A percentile compares a stretch with the other conserved stretches of the same genome.
phyloP scores from a whole-genome alignment of 1,140 invertebrate species.

The Lepidurus packardi region DNA sequence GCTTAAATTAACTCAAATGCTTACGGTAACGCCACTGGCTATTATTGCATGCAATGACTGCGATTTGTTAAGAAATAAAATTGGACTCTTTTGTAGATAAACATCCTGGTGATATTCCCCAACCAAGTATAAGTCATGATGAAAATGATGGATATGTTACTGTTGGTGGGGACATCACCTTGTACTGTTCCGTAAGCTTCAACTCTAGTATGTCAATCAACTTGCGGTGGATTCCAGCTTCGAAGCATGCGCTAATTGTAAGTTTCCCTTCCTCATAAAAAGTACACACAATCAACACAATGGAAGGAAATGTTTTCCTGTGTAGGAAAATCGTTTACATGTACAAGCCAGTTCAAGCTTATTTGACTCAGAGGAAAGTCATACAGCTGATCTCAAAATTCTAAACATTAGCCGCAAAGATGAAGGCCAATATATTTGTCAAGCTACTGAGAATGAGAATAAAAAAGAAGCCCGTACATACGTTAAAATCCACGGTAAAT shows the following conservation, averaged over 20 bases:
- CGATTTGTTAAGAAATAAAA: too few species aligned
- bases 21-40: too few species aligned
- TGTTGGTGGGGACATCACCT: not conserved
- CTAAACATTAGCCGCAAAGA: constrained; percentile 23
- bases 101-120: not conserved
- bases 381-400: not conserved
- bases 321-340: not conserved
- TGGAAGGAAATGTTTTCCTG: not conserved
- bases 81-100: not conserved
- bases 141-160: not conserved
- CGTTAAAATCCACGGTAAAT: constrained; percentile 23
- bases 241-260: not conserved
- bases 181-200: not conserved
- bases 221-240: not conserved
- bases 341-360: too few species aligned
- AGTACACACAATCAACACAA: not conserved
- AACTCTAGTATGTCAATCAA: not conserved
- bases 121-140: not conserved
- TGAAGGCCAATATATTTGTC: constrained; percentile 27
- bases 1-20: too few species aligned
- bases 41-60: too few species aligned
- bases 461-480: not conserved
- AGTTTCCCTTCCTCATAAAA: not conserved
- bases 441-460: not conserved
- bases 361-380: not conserved